Conservation (phyloP, 2,113 vertebrate genomes). For the Canis aureus region DNA sequence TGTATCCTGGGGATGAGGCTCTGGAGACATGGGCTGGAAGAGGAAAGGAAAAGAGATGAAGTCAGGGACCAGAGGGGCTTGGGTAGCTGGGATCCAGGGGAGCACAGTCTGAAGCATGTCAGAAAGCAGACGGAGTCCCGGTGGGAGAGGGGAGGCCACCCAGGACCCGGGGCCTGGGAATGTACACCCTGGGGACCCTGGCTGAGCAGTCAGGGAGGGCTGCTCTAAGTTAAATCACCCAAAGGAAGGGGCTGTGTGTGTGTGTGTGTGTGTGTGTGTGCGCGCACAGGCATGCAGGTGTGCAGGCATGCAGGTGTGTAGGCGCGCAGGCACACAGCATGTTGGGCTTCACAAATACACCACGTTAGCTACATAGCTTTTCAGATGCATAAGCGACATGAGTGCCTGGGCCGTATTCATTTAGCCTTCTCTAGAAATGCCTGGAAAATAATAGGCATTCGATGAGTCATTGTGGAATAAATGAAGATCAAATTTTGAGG, state of each 20-base stretch:
- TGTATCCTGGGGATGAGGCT: neutral
- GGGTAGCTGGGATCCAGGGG: neutral
- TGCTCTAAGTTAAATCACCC: neutral
- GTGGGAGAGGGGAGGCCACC: rapidly evolving
- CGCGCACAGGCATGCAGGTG: rapidly evolving
- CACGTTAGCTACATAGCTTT: conserved; percentile 52
- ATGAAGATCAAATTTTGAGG: conserved; percentile 70
- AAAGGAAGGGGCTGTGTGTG: neutral
- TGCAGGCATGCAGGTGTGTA: rapidly evolving
- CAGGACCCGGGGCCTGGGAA: neutral
- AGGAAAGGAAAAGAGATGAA: neutral
- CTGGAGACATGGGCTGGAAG: neutral
- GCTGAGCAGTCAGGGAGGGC: neutral
- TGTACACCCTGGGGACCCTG: neutral
- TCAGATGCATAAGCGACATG: conserved; percentile 27
- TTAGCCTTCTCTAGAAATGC: conserved; percentile 61
- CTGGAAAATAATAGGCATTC: conserved; percentile 76
- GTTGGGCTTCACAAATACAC: neutral
- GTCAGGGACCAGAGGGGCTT: neutral
- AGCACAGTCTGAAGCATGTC: neutral
- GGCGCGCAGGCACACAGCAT: rapidly evolving
- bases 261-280: neutral
- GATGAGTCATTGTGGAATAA: conserved; percentile 72
- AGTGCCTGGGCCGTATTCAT: conserved; percentile 63
- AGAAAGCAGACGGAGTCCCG: neutral